These are phyloP conservation scores for Arge pagana DNA, from an alignment of 2,888 invertebrate species.

Conservation along the genomic window DNA sequence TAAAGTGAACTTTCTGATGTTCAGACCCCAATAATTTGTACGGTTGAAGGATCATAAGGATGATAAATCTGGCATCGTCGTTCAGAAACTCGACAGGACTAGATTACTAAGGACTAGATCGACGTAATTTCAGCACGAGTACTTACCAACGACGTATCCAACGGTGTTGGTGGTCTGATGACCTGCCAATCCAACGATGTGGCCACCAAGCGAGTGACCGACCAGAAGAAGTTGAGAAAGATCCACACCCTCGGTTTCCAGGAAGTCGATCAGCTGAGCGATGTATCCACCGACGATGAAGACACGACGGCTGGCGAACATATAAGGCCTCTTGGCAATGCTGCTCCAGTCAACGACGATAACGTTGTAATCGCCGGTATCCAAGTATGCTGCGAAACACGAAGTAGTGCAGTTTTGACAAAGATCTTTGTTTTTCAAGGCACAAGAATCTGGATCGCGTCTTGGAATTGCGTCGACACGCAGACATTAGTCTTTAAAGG, in stretches of 20 bases:
- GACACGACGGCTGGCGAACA: conserved; percentile 37
- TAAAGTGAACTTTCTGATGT: too few relatives aligned
- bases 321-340: conserved; percentile 34
- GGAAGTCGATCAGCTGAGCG: conserved; percentile 42
- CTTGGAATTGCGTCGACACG: too few relatives aligned
- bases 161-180: conserved; percentile 33
- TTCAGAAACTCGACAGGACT: too few relatives aligned
- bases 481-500: too few relatives aligned
- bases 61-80: too few relatives aligned
- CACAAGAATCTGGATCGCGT: too few relatives aligned
- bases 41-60: too few relatives aligned
- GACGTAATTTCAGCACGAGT: too few relatives aligned
- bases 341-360: conserved; percentile 47
- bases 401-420: too few relatives aligned
- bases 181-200: conserved; percentile 45
- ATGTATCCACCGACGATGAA: conserved; percentile 36
- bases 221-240: conserved; percentile 35
- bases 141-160: conserved; percentile 43
- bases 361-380: conserved; percentile 43
- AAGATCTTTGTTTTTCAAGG: too few relatives aligned
- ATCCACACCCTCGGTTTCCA: conserved; percentile 36
- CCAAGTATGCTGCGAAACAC: conserved; percentile 53
- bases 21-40: too few relatives aligned
- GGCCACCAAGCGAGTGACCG: conserved; percentile 51
- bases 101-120: too few relatives aligned